Base-by-base conservation (phyloP, 2,113 vertebrate species). In the Dipodomys ordii region DNA sequence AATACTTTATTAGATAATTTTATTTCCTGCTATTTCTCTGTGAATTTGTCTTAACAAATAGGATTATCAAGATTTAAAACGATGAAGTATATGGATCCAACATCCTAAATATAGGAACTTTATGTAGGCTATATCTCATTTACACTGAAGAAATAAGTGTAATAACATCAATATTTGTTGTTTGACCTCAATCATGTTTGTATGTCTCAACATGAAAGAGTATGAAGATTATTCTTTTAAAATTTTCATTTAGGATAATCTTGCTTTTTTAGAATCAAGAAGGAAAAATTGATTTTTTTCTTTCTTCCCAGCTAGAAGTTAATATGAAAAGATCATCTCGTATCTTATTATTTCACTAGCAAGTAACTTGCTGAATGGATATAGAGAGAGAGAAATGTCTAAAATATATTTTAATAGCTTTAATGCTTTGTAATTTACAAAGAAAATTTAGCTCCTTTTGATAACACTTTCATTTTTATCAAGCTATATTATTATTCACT, bases 21-120 rank as follows among this genome's bases (percentile, higher is more conserved):
- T 83, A 22, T 71, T 84, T 49, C 72, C 30, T 84, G 65, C 53
- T 90, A n/a, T 57, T 93, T 67, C 81, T 90, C 4, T 86, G 18
- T 15, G 35, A 85, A 85, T 57, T 22, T 53, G 0, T 1, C 3
- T 1, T 27, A 28, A n/a, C 73, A 1, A 44, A 28, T 67, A 80
- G 74, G 15, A 11, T 74, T 53, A 23, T 84, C 27, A 78, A 28
- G 30, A 3, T 71, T 82, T 32, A 73, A 79, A 93, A 15, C 23
- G 32, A 28, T 30, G n/a, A 7, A 65, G 11, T 67, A 73, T 25
- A 73, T 39, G n/a, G 23, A 67, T 73, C 60, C 22, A 15, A 60
- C 76, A 57, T 19, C n/a, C 35, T 35, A 81, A 39, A 27, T 6
- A 44, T 27, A n/a, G 62, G 11, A 64, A 65, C 6, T 3, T 85